These are phyloP conservation scores for Cavia aperea DNA, from an alignment of 2,113 vertebrate genomes.

Conservation along the genomic window DNA sequence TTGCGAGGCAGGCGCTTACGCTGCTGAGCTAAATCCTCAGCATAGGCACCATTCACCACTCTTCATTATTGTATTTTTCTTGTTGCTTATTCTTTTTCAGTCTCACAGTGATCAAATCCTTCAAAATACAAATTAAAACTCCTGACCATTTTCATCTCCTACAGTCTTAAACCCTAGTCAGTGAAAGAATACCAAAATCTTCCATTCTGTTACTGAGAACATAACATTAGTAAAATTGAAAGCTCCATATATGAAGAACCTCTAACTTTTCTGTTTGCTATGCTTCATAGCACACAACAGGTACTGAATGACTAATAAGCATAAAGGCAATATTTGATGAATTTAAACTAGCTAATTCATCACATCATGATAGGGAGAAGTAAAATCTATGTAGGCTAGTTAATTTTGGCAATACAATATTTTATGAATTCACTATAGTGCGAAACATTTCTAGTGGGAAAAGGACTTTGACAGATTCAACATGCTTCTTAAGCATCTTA, in stretches of 20 bases:
- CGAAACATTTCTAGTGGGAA: background rate
- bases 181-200: background rate
- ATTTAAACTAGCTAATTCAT: slow-evolving; percentile 36
- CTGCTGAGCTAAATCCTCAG: too few species aligned
- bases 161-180: background rate
- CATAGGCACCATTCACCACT: background rate
- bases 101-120: background rate
- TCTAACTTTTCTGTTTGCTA: background rate
- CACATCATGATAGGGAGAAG: background rate
- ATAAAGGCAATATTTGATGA: slow-evolving; percentile 17
- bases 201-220: background rate
- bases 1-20: too few species aligned
- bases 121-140: background rate
- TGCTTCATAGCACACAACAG: slow-evolving; percentile 7
- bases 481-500: slow-evolving; percentile 1
- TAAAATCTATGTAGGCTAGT: slow-evolving; percentile 11
- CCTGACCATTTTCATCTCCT: background rate
- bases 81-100: background rate
- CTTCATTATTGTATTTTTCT: background rate
- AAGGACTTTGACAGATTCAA: background rate
- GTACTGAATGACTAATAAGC: background rate
- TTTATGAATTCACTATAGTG: slow-evolving; percentile 12
- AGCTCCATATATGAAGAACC: background rate
- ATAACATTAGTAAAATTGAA: slow-evolving; percentile 29
- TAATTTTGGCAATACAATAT: background rate